Evolutionary conservation across 2,888 invertebrate species (phyloP).

Genomic region (Nipponacmea schrenckii): DNA sequence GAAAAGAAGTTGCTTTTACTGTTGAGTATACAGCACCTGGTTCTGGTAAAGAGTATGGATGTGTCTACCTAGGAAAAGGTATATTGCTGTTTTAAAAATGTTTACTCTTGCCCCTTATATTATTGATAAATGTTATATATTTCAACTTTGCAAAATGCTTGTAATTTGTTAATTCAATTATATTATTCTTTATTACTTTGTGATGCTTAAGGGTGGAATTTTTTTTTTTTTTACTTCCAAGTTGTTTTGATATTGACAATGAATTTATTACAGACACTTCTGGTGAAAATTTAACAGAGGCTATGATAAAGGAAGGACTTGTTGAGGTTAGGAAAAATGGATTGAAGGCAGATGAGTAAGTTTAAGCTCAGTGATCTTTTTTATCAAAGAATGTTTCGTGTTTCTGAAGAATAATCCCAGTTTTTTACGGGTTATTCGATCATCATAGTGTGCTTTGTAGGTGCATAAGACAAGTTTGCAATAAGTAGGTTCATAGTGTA

Average conservation of each 20-base stretch:
- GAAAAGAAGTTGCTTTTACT: conserved; percentile 89
- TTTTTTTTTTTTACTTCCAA: no score
- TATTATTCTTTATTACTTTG: no score
- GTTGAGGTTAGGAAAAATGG: conserved; percentile 76
- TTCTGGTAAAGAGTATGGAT: conserved; percentile 88
- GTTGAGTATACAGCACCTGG: conserved; percentile 80
- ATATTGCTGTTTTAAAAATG: conserved; percentile 25
- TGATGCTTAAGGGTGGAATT: no score
- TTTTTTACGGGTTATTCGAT: no score
- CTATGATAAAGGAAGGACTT: conserved; percentile 88
- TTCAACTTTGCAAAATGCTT: no score
- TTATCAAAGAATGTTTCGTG: no score
- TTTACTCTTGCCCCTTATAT: background rate
- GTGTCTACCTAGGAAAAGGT: conserved; percentile 86
- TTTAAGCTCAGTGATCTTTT: conserved; percentile 49
- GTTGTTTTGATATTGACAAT: no score
- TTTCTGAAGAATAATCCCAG: no score
- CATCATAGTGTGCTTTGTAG: no score
- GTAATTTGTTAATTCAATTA: no score
- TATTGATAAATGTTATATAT: background rate
- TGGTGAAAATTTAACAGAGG: conserved; percentile 89
- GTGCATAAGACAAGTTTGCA: no score
- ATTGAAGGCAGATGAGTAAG: conserved; percentile 69
- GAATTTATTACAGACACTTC: conserved; percentile 71
- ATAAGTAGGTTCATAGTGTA: no score